Evolutionary conservation across 2,888 invertebrate genomes (phyloP).

Genomic region (Lutraria lutraria): DNA sequence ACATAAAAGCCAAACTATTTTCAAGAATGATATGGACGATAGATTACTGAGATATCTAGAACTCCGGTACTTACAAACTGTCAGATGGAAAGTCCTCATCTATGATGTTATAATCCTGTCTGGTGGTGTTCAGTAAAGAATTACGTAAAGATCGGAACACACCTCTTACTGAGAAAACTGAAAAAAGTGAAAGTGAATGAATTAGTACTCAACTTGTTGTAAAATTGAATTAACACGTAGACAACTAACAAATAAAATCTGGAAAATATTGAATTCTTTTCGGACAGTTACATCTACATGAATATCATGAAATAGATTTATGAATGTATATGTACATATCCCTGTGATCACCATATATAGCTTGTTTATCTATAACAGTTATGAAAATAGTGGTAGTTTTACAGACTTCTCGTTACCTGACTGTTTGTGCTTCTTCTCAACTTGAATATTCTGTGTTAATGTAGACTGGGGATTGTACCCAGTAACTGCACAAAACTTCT

Average conservation of each 20-base stretch:
- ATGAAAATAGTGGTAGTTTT: neutral
- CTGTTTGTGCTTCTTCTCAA: neutral
- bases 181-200: too few relatives aligned
- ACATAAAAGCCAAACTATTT: too few relatives aligned
- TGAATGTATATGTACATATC: too few relatives aligned
- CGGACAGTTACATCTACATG: too few relatives aligned
- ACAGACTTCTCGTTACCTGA: neutral
- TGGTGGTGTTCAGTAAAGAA: neutral
- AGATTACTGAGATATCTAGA: too few relatives aligned
- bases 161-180: neutral
- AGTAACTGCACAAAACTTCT: conserved; percentile 29
- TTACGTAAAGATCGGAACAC: conserved; percentile 19
- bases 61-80: neutral
- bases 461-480: conserved; percentile 2
- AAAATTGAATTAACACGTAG: too few relatives aligned
- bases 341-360: neutral
- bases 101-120: conserved; percentile 13
- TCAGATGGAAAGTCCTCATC: neutral
- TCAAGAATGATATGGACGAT: too few relatives aligned
- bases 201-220: too few relatives aligned
- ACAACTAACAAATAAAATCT: too few relatives aligned
- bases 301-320: too few relatives aligned
- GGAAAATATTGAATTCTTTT: too few relatives aligned
- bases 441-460: neutral
- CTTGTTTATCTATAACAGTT: neutral